Evolutionary conservation across 1,140 invertebrate species (phyloP).

Genomic region (Drosophila prosaltans): DNA sequence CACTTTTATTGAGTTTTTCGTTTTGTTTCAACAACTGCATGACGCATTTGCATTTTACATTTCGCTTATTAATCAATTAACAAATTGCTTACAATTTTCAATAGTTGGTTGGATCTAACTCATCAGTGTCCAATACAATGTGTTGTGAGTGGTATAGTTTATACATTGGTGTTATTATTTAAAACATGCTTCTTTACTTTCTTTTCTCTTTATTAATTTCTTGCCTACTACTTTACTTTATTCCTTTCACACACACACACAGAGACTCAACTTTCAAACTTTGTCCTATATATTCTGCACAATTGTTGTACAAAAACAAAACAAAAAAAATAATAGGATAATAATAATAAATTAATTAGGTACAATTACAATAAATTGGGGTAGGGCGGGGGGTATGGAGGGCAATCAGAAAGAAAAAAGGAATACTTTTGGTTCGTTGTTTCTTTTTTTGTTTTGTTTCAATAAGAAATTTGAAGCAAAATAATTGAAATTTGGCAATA

Average conservation of each 20-base stretch:
- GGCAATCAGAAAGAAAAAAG: slow-evolving; percentile 57
- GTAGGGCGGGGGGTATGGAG: slow-evolving; percentile 37
- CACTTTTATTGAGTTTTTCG: slow-evolving; percentile 75
- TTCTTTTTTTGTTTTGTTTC: slow-evolving; percentile 14
- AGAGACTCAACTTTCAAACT: slow-evolving; percentile 56
- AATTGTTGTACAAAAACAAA: slow-evolving; percentile 20
- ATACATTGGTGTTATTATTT: background rate
- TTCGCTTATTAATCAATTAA: slow-evolving; percentile 73
- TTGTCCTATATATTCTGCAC: slow-evolving; percentile 19
- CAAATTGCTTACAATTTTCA: slow-evolving; percentile 58
- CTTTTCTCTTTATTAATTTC: background rate
- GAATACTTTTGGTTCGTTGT: slow-evolving; percentile 13
- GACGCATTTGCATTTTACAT: slow-evolving; percentile 52
- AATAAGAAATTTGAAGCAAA: slow-evolving; percentile 23
- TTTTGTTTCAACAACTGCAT: slow-evolving; percentile 77
- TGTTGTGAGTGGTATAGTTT: slow-evolving; percentile 28
- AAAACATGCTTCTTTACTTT: background rate
- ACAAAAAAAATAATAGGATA: slow-evolving; percentile 25
- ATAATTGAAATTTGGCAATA: slow-evolving; percentile 8
- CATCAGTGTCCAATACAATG: slow-evolving; percentile 29
- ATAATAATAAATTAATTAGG: slow-evolving; percentile 62
- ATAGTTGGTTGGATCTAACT: slow-evolving; percentile 12
- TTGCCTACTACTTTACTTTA: slow-evolving; percentile 16
- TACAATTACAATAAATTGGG: slow-evolving; percentile 58
- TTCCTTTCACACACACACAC: slow-evolving; percentile 3